Evolutionary conservation across 2,888 invertebrate genomes (phyloP).

Genomic region (Macaria notata): DNA sequence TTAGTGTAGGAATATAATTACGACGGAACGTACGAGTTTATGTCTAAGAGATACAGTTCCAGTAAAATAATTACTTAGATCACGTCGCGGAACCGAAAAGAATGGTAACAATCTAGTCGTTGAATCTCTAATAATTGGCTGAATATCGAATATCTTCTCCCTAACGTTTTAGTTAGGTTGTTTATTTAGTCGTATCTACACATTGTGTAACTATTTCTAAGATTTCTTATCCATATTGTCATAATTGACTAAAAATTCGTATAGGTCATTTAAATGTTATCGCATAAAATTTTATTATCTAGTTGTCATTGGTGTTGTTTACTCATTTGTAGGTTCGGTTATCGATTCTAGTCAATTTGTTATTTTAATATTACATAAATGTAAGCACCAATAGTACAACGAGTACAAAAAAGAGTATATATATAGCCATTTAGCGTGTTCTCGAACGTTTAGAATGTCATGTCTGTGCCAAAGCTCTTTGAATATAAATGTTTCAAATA

Average conservation of each 20-base stretch:
- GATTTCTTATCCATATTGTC: too few relatives aligned
- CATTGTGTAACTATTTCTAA: neutral
- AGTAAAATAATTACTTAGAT: conserved; percentile 12
- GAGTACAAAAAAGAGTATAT: conserved; percentile 23
- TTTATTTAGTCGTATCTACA: neutral
- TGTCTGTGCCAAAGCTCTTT: conserved; percentile 26
- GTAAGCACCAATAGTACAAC: conserved; percentile 4
- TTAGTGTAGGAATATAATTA: neutral
- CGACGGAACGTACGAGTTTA: too few relatives aligned
- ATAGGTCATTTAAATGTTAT: conserved; percentile 14
- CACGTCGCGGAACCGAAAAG: conserved; percentile 6
- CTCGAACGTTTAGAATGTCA: conserved; percentile 5
- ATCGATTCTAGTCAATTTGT: conserved; percentile 16
- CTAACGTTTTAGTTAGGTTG: conserved; percentile 11
- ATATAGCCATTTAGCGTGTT: conserved; percentile 1
- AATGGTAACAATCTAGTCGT: neutral
- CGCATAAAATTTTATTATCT: conserved; percentile 15
- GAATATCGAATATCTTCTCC: neutral
- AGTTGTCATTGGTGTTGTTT: conserved; percentile 19
- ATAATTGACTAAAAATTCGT: conserved; percentile 5
- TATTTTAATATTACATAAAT: conserved; percentile 6
- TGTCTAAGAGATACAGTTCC: conserved; percentile 1
- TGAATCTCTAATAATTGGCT: neutral
- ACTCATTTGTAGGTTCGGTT: conserved; percentile 9
- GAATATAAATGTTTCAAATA: conserved; percentile 28